Evolutionary conservation across 2,113 vertebrate species (phyloP).

Genomic region (Cyanoliseus patagonus): DNA sequence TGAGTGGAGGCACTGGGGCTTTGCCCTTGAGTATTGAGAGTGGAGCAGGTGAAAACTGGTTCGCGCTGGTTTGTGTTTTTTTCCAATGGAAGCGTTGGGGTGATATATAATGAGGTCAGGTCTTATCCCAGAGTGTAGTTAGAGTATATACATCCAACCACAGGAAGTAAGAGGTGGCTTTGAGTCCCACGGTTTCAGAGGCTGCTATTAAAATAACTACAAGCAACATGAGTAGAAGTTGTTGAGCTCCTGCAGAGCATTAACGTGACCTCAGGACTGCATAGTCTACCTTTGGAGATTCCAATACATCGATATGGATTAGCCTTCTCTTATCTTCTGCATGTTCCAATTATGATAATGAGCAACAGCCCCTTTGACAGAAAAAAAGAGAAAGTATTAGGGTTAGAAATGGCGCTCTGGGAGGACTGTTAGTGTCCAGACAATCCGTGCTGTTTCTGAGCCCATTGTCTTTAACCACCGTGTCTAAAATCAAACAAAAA

Average conservation of each 20-base stretch:
- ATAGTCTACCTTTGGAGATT: background rate
- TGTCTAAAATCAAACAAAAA: background rate
- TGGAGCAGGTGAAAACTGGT: background rate
- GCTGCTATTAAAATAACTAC: background rate
- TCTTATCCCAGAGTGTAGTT: background rate
- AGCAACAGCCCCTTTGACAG: background rate
- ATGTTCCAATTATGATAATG: background rate
- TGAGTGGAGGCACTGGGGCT: fast-evolving
- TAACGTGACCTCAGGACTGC: background rate
- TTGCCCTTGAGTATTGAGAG: background rate
- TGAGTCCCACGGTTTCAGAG: background rate
- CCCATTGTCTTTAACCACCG: fast-evolving
- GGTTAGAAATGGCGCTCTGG: background rate
- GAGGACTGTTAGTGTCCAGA: background rate
- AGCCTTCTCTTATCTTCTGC: background rate
- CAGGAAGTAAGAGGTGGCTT: background rate
- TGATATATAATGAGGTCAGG: fast-evolving
- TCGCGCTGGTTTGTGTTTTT: background rate
- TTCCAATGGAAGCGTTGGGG: background rate
- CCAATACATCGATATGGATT: background rate
- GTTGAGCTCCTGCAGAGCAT: background rate
- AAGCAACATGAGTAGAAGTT: background rate
- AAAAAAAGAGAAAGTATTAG: background rate
- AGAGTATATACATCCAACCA: background rate
- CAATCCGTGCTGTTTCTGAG: background rate